Percentiles rank a stretch among this genome's conserved stretches.
These are phyloP conservation scores for Coelinius sp. DNA, from an alignment of 2,888 invertebrate genomes.

Conservation along the genomic window DNA sequence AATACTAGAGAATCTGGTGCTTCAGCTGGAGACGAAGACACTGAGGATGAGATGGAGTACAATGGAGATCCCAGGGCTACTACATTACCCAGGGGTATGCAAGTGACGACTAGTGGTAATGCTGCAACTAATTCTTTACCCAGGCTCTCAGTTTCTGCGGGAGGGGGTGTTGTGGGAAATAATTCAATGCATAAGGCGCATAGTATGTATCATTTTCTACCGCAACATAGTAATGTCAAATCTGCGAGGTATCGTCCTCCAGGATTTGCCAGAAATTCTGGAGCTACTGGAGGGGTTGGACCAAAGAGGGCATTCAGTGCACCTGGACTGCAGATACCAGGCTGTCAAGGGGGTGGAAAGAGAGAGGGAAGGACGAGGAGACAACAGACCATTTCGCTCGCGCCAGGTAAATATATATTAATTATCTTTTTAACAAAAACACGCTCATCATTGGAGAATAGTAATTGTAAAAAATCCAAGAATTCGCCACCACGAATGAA, in stretches of 20 bases:
- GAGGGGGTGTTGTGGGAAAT: slow-evolving; percentile 53
- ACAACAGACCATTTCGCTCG: slow-evolving; percentile 71
- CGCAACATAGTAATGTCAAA: slow-evolving; percentile 79
- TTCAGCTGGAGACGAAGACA: slow-evolving; percentile 66
- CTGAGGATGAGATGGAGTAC: slow-evolving; percentile 66
- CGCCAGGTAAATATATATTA: slow-evolving; percentile 63
- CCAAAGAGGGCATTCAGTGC: slow-evolving; percentile 84
- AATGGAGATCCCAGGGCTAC: slow-evolving; percentile 72
- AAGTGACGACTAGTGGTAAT: slow-evolving; percentile 69
- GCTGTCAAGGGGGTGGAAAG: slow-evolving; percentile 64
- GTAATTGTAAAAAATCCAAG: too few species aligned
- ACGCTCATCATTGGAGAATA: too few species aligned
- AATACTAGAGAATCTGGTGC: slow-evolving; percentile 67
- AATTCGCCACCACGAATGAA: slow-evolving; percentile 13
- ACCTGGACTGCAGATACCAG: slow-evolving; percentile 79
- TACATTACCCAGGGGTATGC: slow-evolving; percentile 78
- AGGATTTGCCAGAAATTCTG: slow-evolving; percentile 77
- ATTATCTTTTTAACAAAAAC: too few species aligned
- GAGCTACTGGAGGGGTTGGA: slow-evolving; percentile 61
- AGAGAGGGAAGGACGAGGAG: slow-evolving; percentile 74
- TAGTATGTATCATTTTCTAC: slow-evolving; percentile 75
- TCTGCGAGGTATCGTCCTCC: slow-evolving; percentile 91
- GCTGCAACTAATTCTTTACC: slow-evolving; percentile 84
- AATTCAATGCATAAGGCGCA: slow-evolving; percentile 76
- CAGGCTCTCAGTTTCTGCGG: slow-evolving; percentile 76